Conservation (phyloP, 2,888 invertebrate genomes). For the Cephus pygmeus region DNA sequence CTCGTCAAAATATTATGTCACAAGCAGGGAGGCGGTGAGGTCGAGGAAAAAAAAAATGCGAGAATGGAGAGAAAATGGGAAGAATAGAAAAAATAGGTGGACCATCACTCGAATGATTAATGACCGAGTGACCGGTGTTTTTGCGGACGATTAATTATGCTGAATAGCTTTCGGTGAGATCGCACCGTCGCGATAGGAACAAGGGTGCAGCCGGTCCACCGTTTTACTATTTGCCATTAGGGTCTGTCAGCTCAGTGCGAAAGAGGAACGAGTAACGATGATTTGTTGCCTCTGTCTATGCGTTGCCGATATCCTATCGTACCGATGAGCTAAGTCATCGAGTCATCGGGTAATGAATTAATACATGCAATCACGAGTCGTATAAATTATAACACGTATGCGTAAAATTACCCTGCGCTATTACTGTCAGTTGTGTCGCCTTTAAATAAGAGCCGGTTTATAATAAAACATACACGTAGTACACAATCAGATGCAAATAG, state of each 20-base stretch:
- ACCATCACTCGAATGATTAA: slow-evolving; percentile 40
- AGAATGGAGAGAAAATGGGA: slow-evolving; percentile 16
- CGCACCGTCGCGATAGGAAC: slow-evolving; percentile 32
- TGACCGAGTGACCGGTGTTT: slow-evolving; percentile 42
- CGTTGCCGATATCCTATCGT: background rate
- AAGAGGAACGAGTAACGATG: slow-evolving; percentile 27
- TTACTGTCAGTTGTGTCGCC: background rate
- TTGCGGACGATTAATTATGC: slow-evolving; percentile 52
- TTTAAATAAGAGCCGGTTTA: background rate
- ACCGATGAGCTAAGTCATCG: background rate
- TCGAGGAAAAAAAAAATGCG: slow-evolving; percentile 22
- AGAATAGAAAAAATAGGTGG: slow-evolving; percentile 17
- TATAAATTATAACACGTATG: background rate
- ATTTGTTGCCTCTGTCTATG: slow-evolving; percentile 16
- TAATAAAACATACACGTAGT: background rate
- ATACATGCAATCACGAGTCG: background rate
- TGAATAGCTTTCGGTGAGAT: slow-evolving; percentile 42
- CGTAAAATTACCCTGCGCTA: background rate
- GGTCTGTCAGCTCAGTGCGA: slow-evolving; percentile 32
- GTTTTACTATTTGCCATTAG: slow-evolving; percentile 35
- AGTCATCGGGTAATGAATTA: background rate
- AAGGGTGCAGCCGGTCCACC: slow-evolving; percentile 28
- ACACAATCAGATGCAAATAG: background rate
- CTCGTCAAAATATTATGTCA: slow-evolving; percentile 45
- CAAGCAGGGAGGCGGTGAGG: slow-evolving; percentile 30